Base-by-base conservation (phyloP, 2,797 vertebrate species). In the Miichthys miiuy region DNA sequence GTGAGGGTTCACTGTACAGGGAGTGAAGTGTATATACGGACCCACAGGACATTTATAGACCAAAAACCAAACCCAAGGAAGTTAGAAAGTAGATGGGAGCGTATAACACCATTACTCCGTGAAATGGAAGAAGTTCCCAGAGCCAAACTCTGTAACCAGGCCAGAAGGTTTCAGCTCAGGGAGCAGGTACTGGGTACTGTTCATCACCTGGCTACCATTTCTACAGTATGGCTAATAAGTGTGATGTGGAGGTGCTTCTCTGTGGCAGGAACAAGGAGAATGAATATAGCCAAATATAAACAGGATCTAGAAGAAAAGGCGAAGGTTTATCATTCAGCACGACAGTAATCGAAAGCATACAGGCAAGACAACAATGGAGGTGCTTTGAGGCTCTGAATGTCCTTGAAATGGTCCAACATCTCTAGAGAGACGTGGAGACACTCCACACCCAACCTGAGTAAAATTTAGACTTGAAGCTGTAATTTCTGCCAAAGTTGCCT, bases 331-430 rank as follows among this genome's bases (percentile, higher is more conserved):
- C 4, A 11, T 46, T 75, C 20, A 50, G 21, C 23, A 27, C 1
- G 3, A 18, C 12, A 50, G 4, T 5, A 30, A 23, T 16, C 21
- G 2, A 1, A 38, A 60, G 18, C 66, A 47, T 17, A 25, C 48
- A 30, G 50, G 44, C 6, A 1, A 27, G 38, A 21, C 20, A 21
- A 21, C 3, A 14, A 34, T 71, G 30, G 9, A 61, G 14, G 27
- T n/a, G 38, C 38, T 57, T 6, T 12, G 18, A 7, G 23, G 48
- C 14, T 62, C 25, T 21, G 38, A 21, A 68, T 54, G 68, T 63
- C 51, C 51, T 47, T 30, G 34, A 21, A 68, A 51, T 42, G 64
- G 21, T 48, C 72, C 64, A 42, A 44, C 46, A 46, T 42, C 50
- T 57, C 8, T 54, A 20, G 2, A 52, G 10, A 21, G 55, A 69